A percentile compares a stretch with the other conserved stretches of the same genome.
Conservation (phyloP, 2,797 vertebrate species). For the Lagocephalus sceleratus region DNA sequence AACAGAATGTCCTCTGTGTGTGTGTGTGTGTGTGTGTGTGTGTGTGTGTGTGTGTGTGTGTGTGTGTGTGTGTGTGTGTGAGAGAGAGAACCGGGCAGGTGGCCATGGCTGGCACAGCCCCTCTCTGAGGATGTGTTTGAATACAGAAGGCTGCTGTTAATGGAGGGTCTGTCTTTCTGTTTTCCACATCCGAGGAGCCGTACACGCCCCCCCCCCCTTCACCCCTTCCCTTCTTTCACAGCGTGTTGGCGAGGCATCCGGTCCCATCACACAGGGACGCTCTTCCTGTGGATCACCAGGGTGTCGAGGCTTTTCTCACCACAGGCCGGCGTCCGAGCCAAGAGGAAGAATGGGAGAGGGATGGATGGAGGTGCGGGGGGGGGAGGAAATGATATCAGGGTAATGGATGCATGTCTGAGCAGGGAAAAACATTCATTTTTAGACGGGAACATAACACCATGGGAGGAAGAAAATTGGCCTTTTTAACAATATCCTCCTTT, state of each 20-base stretch:
- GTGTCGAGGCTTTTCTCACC: conserved; percentile 51
- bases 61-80: conserved; percentile 26
- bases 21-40: conserved; percentile 20
- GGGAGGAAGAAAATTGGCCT: conserved; percentile 35
- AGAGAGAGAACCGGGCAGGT: conserved; percentile 42
- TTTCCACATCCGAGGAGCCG: conserved; percentile 58
- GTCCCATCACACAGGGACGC: conserved; percentile 49
- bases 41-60: conserved; percentile 20
- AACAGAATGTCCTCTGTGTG: conserved; percentile 10
- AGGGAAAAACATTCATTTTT: conserved; percentile 35
- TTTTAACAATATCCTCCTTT: conserved; percentile 17
- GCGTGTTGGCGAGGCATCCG: conserved; percentile 54
- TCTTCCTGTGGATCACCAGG: conserved; percentile 61
- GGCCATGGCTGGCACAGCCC: conserved; percentile 54
- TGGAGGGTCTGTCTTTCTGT: conserved; percentile 58
- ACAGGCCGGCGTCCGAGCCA: conserved; percentile 50
- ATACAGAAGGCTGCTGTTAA: conserved; percentile 59
- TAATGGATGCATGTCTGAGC: conserved; percentile 47
- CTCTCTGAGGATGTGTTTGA: conserved; percentile 47
- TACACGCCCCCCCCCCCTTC: conserved; percentile 56
- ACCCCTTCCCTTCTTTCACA: conserved; percentile 48
- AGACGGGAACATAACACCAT: conserved; percentile 27
- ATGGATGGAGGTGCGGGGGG: conserved; percentile 44
- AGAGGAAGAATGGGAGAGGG: conserved; percentile 58
- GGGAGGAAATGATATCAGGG: conserved; percentile 47